A percentile compares a stretch with the other conserved stretches of the same genome.
Evolutionary conservation across 1,140 invertebrate species (phyloP).

Genomic region (Hyposmocoma kahamanoa): DNA sequence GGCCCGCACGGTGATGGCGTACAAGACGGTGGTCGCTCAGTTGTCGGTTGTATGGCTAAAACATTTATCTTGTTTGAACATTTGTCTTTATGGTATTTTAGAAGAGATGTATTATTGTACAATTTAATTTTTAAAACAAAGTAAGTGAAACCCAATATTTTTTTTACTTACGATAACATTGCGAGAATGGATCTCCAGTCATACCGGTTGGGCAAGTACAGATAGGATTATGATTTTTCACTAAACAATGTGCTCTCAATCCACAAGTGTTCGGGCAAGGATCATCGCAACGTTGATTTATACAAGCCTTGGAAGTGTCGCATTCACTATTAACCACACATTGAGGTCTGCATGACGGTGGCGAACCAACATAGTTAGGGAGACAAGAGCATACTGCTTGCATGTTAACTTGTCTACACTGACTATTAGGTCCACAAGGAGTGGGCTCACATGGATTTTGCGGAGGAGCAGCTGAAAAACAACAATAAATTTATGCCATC

Average conservation of each 20-base stretch:
- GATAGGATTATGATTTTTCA: slow-evolving; percentile 80
- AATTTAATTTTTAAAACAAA: too few relatives aligned
- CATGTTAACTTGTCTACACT: slow-evolving; percentile 80
- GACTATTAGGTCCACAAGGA: slow-evolving; percentile 86
- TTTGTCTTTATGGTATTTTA: too few relatives aligned
- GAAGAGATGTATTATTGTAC: too few relatives aligned
- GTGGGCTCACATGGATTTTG: slow-evolving; percentile 81
- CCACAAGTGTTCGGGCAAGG: slow-evolving; percentile 88
- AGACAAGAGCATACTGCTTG: slow-evolving; percentile 86
- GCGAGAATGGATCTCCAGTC: slow-evolving; percentile 83
- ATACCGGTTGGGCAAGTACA: slow-evolving; percentile 83
- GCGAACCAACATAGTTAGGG: slow-evolving; percentile 80
- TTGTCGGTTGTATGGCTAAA: slow-evolving; percentile 58
- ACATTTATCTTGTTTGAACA: slow-evolving; percentile 4
- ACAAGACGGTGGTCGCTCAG: slow-evolving; percentile 81
- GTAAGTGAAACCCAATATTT: too few relatives aligned
- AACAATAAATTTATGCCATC: too few relatives aligned
- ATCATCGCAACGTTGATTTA: slow-evolving; percentile 85
- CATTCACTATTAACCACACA: slow-evolving; percentile 86
- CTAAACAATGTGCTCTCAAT: slow-evolving; percentile 80
- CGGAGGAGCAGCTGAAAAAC: slow-evolving; percentile 72
- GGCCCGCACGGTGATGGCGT: slow-evolving; percentile 87
- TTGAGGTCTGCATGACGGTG: slow-evolving; percentile 83
- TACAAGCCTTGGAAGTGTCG: slow-evolving; percentile 79
- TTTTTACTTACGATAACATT: slow-evolving; percentile 63